Base-by-base conservation (phyloP, 2,888 invertebrate species). In the Drosophila neotestacea region DNA sequence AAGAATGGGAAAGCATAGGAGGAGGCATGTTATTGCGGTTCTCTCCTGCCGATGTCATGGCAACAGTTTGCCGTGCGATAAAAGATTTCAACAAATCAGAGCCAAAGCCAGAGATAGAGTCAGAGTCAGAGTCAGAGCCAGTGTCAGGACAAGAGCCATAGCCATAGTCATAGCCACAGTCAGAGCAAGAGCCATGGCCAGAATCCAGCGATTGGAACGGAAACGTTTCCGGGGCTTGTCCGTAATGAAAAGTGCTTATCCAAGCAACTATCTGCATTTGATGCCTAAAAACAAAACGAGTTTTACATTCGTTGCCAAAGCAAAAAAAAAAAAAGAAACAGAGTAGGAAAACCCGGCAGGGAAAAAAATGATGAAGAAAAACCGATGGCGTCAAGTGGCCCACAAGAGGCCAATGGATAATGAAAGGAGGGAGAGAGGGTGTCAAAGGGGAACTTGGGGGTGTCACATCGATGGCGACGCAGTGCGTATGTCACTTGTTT, bases 41-140 rank as follows among this genome's bases (percentile, higher is more conserved):
- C 61, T 58, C 51, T 65, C 36, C 50, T 61, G 51, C 48, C 61
- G 60, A 51, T 66, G 78, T 77, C 80, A 85, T 73, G 85, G 73
- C 82, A 85, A 87, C 87, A 73, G 79, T 71, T 78, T 73, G 72
- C 70, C 79, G 67, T 70, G 60, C 83, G 73, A 83, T 85, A 83
- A 81, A 85, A 81, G 86, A 85, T 88, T 85, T 85, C 86, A 78
- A 81, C 88, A 88, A 85, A 88, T 85, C 88, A 88, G 77, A 67
- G 47, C 58, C 36, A 66, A 61, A 67, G 52, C 58, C 36, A 64
- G 42, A n/a, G n/a, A n/a, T n/a, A n/a, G n/a, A 46, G 68, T 48
- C 60, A 63, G 55, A 46, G 48, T 27, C 51, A 54, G 47, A 36
- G 64, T 36, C 51, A 55, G 51, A 50, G 16, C 41, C 47, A 47